These are phyloP conservation scores for Aphis craccivora DNA, from an alignment of 1,140 invertebrate species.

Conservation along the genomic window DNA sequence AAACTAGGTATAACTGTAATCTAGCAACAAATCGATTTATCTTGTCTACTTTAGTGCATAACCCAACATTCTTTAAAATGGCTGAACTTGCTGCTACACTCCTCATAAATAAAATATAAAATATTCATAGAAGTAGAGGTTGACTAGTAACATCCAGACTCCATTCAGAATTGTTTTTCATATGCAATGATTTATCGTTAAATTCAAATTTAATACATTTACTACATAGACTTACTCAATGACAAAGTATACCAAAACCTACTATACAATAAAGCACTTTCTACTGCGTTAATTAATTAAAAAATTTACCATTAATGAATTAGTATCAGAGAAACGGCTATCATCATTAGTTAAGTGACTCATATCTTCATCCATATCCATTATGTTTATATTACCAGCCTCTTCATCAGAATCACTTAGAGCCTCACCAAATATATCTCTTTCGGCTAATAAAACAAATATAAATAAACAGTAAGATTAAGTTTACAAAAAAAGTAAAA, in stretches of 20 bases:
- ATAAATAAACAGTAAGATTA: neutral
- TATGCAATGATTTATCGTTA: neutral
- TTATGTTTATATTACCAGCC: constrained; percentile 72
- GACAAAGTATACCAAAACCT: neutral
- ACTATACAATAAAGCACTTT: neutral
- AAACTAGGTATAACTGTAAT: too few species aligned
- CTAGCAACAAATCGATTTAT: too few species aligned
- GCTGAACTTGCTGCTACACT: too few species aligned
- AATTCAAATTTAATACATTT: neutral
- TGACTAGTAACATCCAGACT: neutral
- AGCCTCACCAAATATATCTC: constrained; percentile 88
- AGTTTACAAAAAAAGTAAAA: neutral
- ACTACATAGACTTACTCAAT: neutral
- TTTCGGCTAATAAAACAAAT: constrained; percentile 68
- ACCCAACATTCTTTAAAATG: too few species aligned
- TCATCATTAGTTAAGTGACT: constrained; percentile 78
- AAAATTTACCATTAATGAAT: constrained; percentile 68
- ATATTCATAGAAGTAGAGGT: too few species aligned
- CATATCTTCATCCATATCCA: constrained; percentile 82
- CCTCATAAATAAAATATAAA: too few species aligned
- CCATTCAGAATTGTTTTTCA: neutral
- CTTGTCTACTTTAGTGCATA: too few species aligned
- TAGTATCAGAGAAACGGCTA: constrained; percentile 78
- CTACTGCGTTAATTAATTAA: neutral
- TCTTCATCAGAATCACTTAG: constrained; percentile 84